A percentile compares a stretch with the other conserved stretches of the same genome.
These are phyloP conservation scores for Hippocampus comes DNA, from an alignment of 2,113 vertebrate genomes.

Conservation along the genomic window DNA sequence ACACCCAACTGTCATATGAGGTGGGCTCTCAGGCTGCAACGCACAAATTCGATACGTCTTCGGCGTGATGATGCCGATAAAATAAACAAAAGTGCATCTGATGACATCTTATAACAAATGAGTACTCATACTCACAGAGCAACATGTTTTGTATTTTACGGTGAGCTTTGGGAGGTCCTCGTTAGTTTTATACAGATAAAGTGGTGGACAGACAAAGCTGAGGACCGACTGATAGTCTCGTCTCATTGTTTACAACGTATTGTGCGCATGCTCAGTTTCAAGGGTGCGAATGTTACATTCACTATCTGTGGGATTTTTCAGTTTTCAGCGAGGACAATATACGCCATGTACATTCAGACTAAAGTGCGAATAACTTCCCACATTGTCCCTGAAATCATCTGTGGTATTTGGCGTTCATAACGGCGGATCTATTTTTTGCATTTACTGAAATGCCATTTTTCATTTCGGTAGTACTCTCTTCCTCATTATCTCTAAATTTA, in stretches of 20 bases:
- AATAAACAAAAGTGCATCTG: constrained; percentile 22
- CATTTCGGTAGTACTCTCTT: not conserved
- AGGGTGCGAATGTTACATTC: constrained; percentile 58
- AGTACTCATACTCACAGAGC: constrained; percentile 63
- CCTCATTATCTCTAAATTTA: not conserved
- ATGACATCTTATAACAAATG: constrained; percentile 44
- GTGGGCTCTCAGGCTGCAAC: constrained; percentile 46
- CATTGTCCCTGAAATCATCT: not conserved
- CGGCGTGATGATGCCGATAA: constrained; percentile 44
- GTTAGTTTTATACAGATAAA: constrained; percentile 49
- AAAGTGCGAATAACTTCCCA: not conserved
- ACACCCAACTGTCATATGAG: constrained; percentile 69
- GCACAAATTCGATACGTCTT: constrained; percentile 55
- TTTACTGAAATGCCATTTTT: not conserved
- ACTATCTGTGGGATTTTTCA: constrained; percentile 18
- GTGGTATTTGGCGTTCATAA: not conserved
- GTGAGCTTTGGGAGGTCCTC: constrained; percentile 1
- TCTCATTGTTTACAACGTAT: constrained; percentile 76
- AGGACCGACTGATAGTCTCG: constrained; percentile 66
- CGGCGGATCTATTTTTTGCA: not conserved
- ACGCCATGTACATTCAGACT: not conserved
- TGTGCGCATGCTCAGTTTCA: constrained; percentile 67
- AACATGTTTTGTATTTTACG: constrained; percentile 44
- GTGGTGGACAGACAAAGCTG: constrained; percentile 65
- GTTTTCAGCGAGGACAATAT: not conserved